Evolutionary conservation across 2,113 vertebrate species (phyloP).

Genomic region (Caracal caracal): DNA sequence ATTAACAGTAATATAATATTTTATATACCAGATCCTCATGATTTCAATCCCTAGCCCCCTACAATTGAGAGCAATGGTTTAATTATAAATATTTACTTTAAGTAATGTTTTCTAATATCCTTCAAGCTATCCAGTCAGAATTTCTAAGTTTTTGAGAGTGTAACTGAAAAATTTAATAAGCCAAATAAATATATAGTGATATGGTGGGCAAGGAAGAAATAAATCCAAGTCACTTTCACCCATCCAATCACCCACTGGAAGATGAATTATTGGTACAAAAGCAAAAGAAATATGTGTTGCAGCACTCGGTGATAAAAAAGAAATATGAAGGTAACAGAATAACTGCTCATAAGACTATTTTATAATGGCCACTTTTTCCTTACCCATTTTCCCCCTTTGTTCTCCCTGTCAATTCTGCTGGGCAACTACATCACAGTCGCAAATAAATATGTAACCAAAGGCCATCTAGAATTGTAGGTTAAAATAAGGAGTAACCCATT

Average conservation of each 20-base stretch:
- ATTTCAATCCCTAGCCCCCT: not conserved
- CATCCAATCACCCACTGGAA: conserved; percentile 19
- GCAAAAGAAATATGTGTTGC: conserved; percentile 39
- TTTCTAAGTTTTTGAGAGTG: conserved; percentile 24
- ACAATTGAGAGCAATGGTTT: not conserved
- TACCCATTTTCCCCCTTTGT: not conserved
- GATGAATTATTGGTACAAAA: conserved; percentile 58
- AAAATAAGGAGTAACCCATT: conserved; percentile 5
- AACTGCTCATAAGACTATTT: conserved; percentile 36
- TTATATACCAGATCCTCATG: not conserved
- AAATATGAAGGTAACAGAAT: conserved; percentile 42
- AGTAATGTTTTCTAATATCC: not conserved
- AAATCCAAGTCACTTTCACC: conserved; percentile 37
- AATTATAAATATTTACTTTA: not conserved
- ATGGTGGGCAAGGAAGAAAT: not conserved
- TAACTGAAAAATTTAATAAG: conserved; percentile 48
- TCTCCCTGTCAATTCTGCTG: not conserved
- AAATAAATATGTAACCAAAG: conserved; percentile 34
- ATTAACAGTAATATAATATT: not conserved
- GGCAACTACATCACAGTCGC: not conserved
- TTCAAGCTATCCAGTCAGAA: not conserved
- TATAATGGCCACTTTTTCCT: not conserved
- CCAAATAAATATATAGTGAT: conserved; percentile 4
- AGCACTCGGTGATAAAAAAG: conserved; percentile 47
- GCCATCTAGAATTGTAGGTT: not conserved